Percentiles rank a stretch among this genome's conserved stretches.
These are phyloP conservation scores for Eubasilissa regina DNA, from an alignment of 1,140 invertebrate species.

Conservation along the genomic window DNA sequence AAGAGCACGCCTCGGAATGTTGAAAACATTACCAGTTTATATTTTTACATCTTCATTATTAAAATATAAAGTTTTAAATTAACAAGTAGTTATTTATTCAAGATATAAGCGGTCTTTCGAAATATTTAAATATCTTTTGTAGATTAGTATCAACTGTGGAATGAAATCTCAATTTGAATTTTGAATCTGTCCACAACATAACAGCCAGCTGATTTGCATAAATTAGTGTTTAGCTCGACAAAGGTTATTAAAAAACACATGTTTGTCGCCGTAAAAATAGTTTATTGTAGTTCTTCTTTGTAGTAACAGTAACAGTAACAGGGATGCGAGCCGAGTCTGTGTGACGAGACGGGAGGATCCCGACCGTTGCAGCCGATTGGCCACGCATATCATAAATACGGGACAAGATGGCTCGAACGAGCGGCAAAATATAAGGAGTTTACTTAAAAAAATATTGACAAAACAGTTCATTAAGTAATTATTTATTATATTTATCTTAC, in stretches of 20 bases:
- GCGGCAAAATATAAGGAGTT: too few relatives aligned
- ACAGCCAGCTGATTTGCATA: neutral
- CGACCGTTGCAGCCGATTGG: too few relatives aligned
- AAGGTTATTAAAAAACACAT: neutral
- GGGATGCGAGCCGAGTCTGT: too few relatives aligned
- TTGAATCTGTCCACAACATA: neutral
- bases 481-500: too few relatives aligned
- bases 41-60: constrained; percentile 25
- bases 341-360: too few relatives aligned
- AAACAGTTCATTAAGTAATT: too few relatives aligned
- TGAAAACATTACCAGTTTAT: constrained; percentile 2
- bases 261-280: neutral
- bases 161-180: constrained; percentile 2
- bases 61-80: constrained; percentile 6
- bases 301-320: too few relatives aligned
- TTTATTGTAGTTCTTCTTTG: too few relatives aligned
- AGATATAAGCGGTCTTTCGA: constrained; percentile 2
- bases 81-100: constrained; percentile 26
- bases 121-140: constrained; percentile 6
- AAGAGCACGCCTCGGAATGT: neutral
- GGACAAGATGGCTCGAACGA: too few relatives aligned
- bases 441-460: too few relatives aligned
- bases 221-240: neutral
- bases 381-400: too few relatives aligned
- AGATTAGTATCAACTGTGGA: constrained; percentile 1